These are phyloP conservation scores for Tricholauxania praeusta DNA, from an alignment of 2,888 invertebrate species.

Conservation along the genomic window DNA sequence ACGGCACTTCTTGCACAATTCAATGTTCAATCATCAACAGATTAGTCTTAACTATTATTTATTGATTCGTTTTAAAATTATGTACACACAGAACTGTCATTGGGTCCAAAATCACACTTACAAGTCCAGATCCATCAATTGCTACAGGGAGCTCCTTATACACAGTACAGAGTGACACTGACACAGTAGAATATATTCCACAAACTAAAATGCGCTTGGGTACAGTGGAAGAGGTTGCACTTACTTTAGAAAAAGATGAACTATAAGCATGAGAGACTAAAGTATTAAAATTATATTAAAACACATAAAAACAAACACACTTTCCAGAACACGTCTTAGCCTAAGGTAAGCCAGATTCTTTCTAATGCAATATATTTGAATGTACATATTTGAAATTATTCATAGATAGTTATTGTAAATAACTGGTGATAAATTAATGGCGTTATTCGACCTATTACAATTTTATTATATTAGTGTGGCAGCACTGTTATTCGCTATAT, in stretches of 20 bases:
- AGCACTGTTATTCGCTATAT: no score
- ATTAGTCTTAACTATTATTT: neutral
- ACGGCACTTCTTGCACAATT: conserved; percentile 2
- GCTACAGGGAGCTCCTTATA: conserved; percentile 54
- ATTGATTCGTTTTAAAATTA: conserved; percentile 37
- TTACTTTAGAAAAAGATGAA: conserved; percentile 59
- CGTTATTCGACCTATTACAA: no score
- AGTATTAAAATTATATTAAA: neutral
- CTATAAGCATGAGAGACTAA: conserved; percentile 48
- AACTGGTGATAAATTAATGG: no score
- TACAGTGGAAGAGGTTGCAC: conserved; percentile 63
- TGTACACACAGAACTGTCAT: conserved; percentile 60
- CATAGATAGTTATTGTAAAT: no score
- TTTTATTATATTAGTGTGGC: no score
- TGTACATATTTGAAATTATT: no score
- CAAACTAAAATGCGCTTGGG: conserved; percentile 59
- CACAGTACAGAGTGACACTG: conserved; percentile 62
- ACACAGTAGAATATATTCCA: conserved; percentile 66
- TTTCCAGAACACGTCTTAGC: no score
- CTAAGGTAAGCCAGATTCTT: no score
- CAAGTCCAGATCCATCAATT: conserved; percentile 71
- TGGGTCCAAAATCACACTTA: conserved; percentile 70
- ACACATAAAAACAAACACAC: no score
- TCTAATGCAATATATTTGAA: no score
- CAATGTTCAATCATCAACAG: neutral